These are phyloP conservation scores for Patella ulyssiponensis DNA, from an alignment of 2,888 invertebrate genomes.

Conservation along the genomic window DNA sequence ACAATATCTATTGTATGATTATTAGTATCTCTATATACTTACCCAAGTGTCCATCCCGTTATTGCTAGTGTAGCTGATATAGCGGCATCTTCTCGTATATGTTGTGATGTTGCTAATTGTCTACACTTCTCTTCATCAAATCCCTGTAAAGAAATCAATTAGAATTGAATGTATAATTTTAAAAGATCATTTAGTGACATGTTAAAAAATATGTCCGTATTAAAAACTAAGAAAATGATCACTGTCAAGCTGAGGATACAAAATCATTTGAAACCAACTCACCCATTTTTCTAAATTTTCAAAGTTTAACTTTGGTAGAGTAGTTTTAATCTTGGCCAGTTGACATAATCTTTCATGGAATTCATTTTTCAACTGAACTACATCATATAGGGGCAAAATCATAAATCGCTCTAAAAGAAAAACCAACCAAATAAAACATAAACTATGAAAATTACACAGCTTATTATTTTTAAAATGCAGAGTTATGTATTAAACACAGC, in stretches of 20 bases:
- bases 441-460: no score
- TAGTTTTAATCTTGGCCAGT: constrained; percentile 20
- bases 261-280: not conserved
- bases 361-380: constrained; percentile 37
- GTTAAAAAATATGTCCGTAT: no score
- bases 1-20: not conserved
- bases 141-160: constrained; percentile 24
- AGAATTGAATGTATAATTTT: no score
- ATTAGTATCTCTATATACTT: not conserved
- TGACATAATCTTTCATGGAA: constrained; percentile 37
- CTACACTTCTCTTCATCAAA: constrained; percentile 28
- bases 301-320: constrained; percentile 34
- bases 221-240: no score
- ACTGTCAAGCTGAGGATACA: no score
- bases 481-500: no score
- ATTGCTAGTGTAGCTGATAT: constrained; percentile 42
- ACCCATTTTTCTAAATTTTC: constrained; percentile 28
- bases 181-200: no score
- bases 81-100: constrained; percentile 13
- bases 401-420: constrained; percentile 46
- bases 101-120: not conserved
- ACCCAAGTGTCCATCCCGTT: constrained; percentile 54
- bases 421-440: no score
- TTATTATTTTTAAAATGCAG: no score
- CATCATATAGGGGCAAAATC: constrained; percentile 41